Evolutionary conservation across 2,797 vertebrate genomes (phyloP), one percentile per base, ranked within the genome.

Genomic region (Setipinna tenuifilis): DNA sequence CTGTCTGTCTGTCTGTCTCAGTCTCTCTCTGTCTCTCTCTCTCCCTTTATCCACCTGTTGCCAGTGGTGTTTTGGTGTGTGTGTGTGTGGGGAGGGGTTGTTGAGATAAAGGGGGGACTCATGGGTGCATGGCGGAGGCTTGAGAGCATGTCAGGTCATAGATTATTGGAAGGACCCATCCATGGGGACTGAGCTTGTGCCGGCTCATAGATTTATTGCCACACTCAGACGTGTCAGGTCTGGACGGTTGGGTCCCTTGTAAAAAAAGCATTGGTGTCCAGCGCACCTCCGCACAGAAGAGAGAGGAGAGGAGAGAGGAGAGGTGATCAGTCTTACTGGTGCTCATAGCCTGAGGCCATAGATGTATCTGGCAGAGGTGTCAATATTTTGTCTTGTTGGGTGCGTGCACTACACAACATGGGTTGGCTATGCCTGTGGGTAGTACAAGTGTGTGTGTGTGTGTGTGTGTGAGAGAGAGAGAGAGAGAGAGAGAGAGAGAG

Each of bases 371-470:
- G 25, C 6, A 28, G 25, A 68, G 28, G 23, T 68, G 11, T 68
- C 62, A 68, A 68, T 68, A 68, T 54, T 16, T 41, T 35, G 14
- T 31, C 62, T 62, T 62, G 61, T 23, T 62, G 19, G 10, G 61
- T n/a, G 9, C 23, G 23, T 35, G 31, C 31, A 17, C 68, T 41
- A 2, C 68, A 35, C 14, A 35, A 14, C 3, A 17, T 17, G 68
- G 28, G 28, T 35, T 75, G 14, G 14, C 28, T 75, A 75, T 75
- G 68, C 68, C 28, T 35, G 14, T 41, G 14, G 16, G 68, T 6
- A 35, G 31, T 35, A 28, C 3, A 35, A 0, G 14, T 85, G 86
- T 50, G 83, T 87, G 86, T n/a, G 14, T 35, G 14, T 35, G 65
- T 35, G 65, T 71, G 65, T 68, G 65, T 28, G 65, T 31, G 65